Evolutionary conservation across 2,113 vertebrate species (phyloP).

Genomic region (Holacanthus passer): DNA sequence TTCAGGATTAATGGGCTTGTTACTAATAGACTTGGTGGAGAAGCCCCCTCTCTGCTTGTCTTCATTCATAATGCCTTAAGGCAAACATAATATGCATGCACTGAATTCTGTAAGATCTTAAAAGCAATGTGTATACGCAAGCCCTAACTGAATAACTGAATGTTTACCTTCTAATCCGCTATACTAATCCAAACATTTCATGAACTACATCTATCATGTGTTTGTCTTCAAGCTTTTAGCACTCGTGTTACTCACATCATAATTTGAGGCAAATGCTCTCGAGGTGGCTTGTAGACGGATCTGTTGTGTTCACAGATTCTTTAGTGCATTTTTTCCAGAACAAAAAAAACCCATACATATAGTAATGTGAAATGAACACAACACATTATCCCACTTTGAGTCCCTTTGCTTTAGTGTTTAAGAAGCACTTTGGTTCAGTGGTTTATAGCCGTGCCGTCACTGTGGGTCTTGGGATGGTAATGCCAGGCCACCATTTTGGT

Average conservation of each 20-base stretch:
- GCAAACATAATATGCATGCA: constrained; percentile 49
- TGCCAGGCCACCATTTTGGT: not conserved
- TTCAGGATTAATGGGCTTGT: constrained; percentile 51
- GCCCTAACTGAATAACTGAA: constrained; percentile 42
- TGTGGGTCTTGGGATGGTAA: too few relatives aligned
- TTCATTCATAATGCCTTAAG: constrained; percentile 43
- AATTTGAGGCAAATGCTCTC: constrained; percentile 17
- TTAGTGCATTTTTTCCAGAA: not conserved
- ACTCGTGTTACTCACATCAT: constrained; percentile 14
- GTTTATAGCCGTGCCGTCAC: not conserved
- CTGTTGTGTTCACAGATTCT: constrained; percentile 7
- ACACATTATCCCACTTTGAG: not conserved
- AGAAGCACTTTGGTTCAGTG: not conserved
- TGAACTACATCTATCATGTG: constrained; percentile 8
- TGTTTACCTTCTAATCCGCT: constrained; percentile 51
- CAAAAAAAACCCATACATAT: not conserved
- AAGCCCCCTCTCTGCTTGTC: constrained; percentile 10
- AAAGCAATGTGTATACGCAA: constrained; percentile 37
- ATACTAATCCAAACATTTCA: constrained; percentile 33
- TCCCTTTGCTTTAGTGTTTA: constrained; percentile 13
- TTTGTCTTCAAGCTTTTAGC: constrained; percentile 25
- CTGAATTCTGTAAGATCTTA: constrained; percentile 21
- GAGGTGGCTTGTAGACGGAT: not conserved
- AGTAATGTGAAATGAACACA: not conserved
- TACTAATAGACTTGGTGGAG: constrained; percentile 36